Conservation (phyloP, 2,888 invertebrate genomes). For the Cenopis cana region DNA sequence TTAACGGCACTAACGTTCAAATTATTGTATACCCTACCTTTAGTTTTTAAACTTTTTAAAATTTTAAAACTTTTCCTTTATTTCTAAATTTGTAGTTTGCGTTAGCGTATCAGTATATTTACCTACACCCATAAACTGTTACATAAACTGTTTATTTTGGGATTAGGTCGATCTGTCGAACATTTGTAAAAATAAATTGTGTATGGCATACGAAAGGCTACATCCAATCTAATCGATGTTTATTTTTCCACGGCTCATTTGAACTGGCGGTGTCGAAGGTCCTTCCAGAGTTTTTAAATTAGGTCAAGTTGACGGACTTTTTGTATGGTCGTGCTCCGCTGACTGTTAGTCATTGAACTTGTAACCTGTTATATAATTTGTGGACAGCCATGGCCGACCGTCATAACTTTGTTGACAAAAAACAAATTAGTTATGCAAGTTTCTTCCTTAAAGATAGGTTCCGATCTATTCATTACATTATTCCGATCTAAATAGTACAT, state of each 20-base stretch:
- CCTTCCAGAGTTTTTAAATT: constrained; percentile 66
- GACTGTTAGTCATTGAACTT: constrained; percentile 64
- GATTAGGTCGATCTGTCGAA: too few species aligned
- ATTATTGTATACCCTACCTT: too few species aligned
- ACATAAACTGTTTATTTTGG: too few species aligned
- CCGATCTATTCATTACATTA: background rate
- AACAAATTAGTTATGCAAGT: constrained; percentile 15
- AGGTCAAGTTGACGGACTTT: constrained; percentile 81
- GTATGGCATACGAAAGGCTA: background rate
- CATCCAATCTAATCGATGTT: constrained; percentile 8
- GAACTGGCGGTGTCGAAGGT: constrained; percentile 52
- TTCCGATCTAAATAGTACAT: too few species aligned
- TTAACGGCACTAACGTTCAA: too few species aligned
- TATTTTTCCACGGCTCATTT: constrained; percentile 19
- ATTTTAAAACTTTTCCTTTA: too few species aligned
- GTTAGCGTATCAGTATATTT: too few species aligned
- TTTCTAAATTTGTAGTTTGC: too few species aligned
- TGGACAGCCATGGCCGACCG: constrained; percentile 28
- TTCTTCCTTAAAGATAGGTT: constrained; percentile 12
- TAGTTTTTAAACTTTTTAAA: too few species aligned
- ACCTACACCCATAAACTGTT: too few species aligned
- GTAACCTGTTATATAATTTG: constrained; percentile 48
- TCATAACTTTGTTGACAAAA: constrained; percentile 17
- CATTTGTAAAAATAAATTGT: too few species aligned
- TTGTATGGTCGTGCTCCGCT: constrained; percentile 71